Conservation (phyloP, 30 jellyfish, hydroid and myxozoan genomes). For the Cassiopea andromeda region DNA sequence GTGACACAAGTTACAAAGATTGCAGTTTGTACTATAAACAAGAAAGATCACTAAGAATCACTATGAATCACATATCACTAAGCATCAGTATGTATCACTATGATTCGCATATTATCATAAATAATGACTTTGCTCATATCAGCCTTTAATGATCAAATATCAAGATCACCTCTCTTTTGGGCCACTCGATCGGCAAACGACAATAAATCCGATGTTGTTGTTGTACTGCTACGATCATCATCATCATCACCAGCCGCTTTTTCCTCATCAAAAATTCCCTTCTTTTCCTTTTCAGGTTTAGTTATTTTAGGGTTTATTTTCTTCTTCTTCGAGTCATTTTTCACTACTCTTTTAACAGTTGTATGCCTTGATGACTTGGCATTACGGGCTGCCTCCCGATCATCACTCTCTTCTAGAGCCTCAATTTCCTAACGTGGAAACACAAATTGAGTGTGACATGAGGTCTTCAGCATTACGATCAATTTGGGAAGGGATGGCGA, state of each 20-base stretch:
- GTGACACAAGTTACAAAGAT: no score
- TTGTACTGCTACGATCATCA: slow-evolving; percentile 45
- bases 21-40: no score
- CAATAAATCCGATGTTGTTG: slow-evolving; percentile 27
- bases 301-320: background rate
- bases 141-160: no score
- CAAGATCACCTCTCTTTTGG: slow-evolving; percentile 79
- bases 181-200: slow-evolving; percentile 87
- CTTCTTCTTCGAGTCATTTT: slow-evolving; percentile 27
- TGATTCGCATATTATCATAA: no score
- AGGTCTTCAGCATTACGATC: no score
- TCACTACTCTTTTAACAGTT: slow-evolving; percentile 7
- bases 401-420: slow-evolving; percentile 77
- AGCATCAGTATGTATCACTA: no score
- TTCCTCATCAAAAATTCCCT: background rate
- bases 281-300: background rate
- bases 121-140: no score
- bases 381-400: slow-evolving; percentile 31
- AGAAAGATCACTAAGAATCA: no score
- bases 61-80: no score
- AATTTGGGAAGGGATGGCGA: no score
- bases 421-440: slow-evolving; percentile 91
- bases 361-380: slow-evolving; percentile 60
- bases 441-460: no score
- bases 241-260: slow-evolving; percentile 4